Conservation (phyloP, 2,797 vertebrate genomes). For the Smutsia temminckii region DNA sequence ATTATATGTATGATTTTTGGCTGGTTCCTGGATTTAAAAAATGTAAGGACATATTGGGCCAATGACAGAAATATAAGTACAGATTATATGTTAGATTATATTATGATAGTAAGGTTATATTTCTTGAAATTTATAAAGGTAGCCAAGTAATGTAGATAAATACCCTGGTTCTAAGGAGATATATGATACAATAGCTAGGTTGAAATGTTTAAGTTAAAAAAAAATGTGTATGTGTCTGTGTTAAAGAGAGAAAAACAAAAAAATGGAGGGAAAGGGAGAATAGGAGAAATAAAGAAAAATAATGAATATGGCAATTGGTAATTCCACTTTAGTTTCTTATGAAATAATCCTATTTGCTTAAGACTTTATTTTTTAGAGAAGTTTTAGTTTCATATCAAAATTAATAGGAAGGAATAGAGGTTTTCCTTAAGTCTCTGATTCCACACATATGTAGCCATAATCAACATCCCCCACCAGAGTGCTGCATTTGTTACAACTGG, state of each 20-base stretch:
- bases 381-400: not conserved
- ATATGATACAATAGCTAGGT: not conserved
- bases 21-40: not conserved
- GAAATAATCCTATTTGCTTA: not conserved
- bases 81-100: not conserved
- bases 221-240: not conserved
- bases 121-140: not conserved
- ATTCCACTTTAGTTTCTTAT: not conserved
- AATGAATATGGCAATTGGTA: not conserved
- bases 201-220: not conserved
- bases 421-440: not conserved
- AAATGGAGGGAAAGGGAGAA: not conserved
- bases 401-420: not conserved
- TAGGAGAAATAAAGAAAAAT: not conserved
- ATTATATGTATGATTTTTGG: not conserved
- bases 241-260: not conserved
- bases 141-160: not conserved
- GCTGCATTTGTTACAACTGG: not conserved
- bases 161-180: not conserved
- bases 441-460: not conserved
- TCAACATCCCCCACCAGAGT: not conserved
- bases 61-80: not conserved
- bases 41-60: not conserved
- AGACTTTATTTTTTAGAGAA: not conserved
- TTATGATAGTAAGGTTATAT: not conserved